A percentile compares a stretch with the other conserved stretches of the same genome.
Conservation (phyloP, 1,140 invertebrate species). For the Rhizoglyphus robini region DNA sequence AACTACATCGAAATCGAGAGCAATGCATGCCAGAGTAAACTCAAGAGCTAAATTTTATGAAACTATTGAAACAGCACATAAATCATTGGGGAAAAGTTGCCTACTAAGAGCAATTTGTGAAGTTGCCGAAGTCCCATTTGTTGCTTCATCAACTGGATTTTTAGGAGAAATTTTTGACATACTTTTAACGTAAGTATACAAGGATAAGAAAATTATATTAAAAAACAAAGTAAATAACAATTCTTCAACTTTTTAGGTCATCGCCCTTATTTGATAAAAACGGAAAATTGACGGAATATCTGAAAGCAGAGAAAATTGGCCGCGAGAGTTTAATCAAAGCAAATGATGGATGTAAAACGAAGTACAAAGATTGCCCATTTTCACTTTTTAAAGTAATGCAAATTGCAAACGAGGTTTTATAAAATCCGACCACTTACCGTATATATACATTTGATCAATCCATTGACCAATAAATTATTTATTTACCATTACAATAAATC, state of each 20-base stretch:
- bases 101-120: slow-evolving; percentile 66
- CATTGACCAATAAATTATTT: too few relatives aligned
- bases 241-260: background rate
- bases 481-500: too few relatives aligned
- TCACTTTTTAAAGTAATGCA: slow-evolving; percentile 18
- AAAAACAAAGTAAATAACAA: slow-evolving; percentile 3
- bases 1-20: background rate
- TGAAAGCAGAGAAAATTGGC: slow-evolving; percentile 13
- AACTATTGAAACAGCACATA: slow-evolving; percentile 9
- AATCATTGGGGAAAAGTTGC: slow-evolving; percentile 51
- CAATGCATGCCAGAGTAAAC: background rate
- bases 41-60: slow-evolving; percentile 18
- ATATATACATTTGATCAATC: too few relatives aligned
- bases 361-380: slow-evolving; percentile 18
- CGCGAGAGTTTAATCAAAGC: background rate
- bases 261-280: background rate
- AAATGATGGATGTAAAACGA: slow-evolving; percentile 7
- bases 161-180: slow-evolving; percentile 30
- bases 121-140: slow-evolving; percentile 53
- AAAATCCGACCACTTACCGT: too few relatives aligned
- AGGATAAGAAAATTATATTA: background rate
- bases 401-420: slow-evolving; percentile 1
- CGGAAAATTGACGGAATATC: slow-evolving; percentile 4
- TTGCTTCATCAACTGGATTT: slow-evolving; percentile 22
- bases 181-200: slow-evolving; percentile 26